phyloP scores from a whole-genome alignment of 2,113 vertebrate species.

The Notothenia coriiceps region DNA sequence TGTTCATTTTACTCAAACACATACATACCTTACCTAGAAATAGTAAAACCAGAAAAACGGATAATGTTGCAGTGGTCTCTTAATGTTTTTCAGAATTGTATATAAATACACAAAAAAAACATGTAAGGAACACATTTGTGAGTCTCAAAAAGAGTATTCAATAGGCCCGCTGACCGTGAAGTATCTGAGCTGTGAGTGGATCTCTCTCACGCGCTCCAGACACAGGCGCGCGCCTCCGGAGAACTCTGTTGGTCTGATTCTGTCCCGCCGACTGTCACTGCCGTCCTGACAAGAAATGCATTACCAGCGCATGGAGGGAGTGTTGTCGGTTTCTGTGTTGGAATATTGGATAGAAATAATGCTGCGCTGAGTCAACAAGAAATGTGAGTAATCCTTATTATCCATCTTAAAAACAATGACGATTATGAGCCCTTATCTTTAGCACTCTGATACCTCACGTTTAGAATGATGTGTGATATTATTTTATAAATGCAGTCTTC shows the following conservation, averaged over 20 bases:
- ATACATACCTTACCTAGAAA: too few species aligned
- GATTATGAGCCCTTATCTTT: not conserved
- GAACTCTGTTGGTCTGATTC: not conserved
- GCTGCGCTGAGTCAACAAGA: slow-evolving; percentile 20
- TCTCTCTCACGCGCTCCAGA: slow-evolving; percentile 39
- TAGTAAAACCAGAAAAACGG: too few species aligned
- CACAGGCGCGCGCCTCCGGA: slow-evolving; percentile 13
- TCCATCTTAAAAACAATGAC: not conserved
- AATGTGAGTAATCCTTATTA: slow-evolving; percentile 59
- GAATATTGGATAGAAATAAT: slow-evolving; percentile 10
- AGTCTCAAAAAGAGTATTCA: not conserved
- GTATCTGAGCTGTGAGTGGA: slow-evolving; percentile 1
- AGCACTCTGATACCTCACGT: not conserved
- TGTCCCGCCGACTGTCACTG: not conserved
- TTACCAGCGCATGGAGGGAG: not conserved
- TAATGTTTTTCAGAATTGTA: too few species aligned
- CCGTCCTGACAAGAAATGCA: not conserved
- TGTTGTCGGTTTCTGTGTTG: not conserved
- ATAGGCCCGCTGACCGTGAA: not conserved
- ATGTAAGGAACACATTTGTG: not conserved
- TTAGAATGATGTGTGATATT: not conserved
- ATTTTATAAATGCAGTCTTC: not conserved
- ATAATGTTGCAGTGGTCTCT: too few species aligned
- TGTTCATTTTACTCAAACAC: too few species aligned
- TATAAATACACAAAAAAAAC: too few species aligned